These are phyloP conservation scores for Pedetes capensis DNA, from an alignment of 2,113 vertebrate species.

Conservation along the genomic window DNA sequence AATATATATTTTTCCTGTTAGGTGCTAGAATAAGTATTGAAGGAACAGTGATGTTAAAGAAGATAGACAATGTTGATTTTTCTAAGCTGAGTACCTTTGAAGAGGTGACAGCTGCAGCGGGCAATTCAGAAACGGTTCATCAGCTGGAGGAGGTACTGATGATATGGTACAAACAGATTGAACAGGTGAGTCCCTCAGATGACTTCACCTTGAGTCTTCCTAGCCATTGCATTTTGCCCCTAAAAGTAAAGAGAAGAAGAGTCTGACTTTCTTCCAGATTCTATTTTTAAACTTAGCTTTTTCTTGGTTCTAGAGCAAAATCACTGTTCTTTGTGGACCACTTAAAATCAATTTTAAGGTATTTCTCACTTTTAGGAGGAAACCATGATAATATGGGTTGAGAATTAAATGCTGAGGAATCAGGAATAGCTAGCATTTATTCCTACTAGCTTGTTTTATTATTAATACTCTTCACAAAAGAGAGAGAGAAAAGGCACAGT, in stretches of 20 bases:
- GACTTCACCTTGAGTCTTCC: not conserved
- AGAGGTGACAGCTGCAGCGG: constrained; percentile 83
- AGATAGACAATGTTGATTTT: constrained; percentile 83
- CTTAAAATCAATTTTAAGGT: not conserved
- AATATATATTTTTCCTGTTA: constrained; percentile 51
- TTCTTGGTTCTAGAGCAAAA: not conserved
- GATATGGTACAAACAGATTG: constrained; percentile 89
- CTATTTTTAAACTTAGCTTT: not conserved
- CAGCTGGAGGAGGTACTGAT: constrained; percentile 87
- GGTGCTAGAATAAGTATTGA: constrained; percentile 83
- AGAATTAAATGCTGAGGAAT: not conserved
- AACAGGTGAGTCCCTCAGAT: constrained; percentile 79
- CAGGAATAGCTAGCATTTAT: not conserved
- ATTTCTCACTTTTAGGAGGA: not conserved
- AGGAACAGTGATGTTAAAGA: constrained; percentile 83
- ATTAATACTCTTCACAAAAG: not conserved
- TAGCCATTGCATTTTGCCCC: not conserved
- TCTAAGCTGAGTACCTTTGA: constrained; percentile 83
- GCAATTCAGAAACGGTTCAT: constrained; percentile 81
- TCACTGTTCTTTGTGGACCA: not conserved
- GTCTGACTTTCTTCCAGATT: not conserved
- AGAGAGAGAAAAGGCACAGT: not conserved
- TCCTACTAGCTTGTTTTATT: not conserved
- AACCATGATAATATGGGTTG: not conserved
- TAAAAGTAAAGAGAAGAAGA: not conserved